Conservation (phyloP, 2,888 invertebrate species). For the Bombylius major region DNA sequence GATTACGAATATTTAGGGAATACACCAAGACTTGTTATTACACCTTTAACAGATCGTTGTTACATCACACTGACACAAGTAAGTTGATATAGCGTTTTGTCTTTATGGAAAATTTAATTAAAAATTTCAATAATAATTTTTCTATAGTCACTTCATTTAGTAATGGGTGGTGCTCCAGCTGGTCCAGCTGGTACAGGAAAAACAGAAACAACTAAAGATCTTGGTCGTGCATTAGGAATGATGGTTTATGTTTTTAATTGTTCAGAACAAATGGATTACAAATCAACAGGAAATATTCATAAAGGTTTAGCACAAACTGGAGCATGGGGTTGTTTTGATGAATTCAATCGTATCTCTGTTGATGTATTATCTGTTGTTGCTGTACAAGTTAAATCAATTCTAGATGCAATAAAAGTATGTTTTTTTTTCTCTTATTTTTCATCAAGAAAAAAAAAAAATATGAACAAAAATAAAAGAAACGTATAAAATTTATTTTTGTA, state of each 20-base stretch:
- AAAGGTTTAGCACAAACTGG: conserved; percentile 59
- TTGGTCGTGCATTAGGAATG: conserved; percentile 84
- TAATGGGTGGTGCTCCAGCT: conserved; percentile 95
- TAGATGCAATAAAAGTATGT: conserved; percentile 66
- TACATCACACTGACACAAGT: conserved; percentile 83
- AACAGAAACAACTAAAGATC: conserved; percentile 93
- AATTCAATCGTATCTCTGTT: conserved; percentile 89
- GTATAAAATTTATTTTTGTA: too few species aligned
- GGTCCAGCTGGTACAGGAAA: conserved; percentile 59
- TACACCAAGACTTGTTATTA: conserved; percentile 85
- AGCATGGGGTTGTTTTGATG: conserved; percentile 95
- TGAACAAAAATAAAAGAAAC: too few species aligned
- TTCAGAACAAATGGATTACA: conserved; percentile 95
- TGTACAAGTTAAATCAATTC: conserved; percentile 77
- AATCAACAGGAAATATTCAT: conserved; percentile 88
- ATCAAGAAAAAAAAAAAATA: neutral
- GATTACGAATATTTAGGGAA: conserved; percentile 91
- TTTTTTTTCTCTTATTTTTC: too few species aligned
- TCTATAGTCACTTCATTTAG: conserved; percentile 65
- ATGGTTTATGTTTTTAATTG: conserved; percentile 98
- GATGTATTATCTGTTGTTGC: conserved; percentile 93
- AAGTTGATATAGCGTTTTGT: neutral
- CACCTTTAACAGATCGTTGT: conserved; percentile 88
- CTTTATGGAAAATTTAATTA: too few species aligned
- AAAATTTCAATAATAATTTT: neutral